Percentiles rank a stretch among this genome's conserved stretches.
Conservation (phyloP, 1,140 invertebrate species). For the Cherax destructor region DNA sequence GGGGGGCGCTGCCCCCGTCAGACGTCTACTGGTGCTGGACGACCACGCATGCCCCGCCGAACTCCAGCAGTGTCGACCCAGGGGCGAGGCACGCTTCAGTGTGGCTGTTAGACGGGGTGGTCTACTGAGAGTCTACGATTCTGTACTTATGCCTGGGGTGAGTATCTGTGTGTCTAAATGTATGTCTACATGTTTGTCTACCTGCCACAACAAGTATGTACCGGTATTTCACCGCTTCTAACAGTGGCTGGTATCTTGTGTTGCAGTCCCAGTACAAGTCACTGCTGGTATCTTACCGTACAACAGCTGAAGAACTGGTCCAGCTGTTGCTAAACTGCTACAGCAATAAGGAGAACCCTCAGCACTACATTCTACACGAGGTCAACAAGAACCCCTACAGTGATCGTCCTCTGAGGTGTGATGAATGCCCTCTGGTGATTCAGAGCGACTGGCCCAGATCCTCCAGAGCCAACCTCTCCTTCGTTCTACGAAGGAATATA, state of each 20-base stretch:
- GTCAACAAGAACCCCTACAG: conserved; percentile 85
- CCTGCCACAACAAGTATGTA: no score
- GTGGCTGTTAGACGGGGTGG: conserved; percentile 89
- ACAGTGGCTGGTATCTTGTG: no score
- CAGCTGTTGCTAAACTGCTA: conserved; percentile 75
- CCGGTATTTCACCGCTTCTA: no score
- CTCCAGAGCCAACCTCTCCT: conserved; percentile 32
- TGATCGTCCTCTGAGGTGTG: conserved; percentile 89
- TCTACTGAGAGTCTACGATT: conserved; percentile 93
- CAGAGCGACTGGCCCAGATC: conserved; percentile 83
- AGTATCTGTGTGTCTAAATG: conserved; percentile 73
- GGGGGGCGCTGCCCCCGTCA: conserved; percentile 76
- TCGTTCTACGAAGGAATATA: conserved; percentile 61
- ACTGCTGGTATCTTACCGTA: conserved; percentile 71
- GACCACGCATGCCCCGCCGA: conserved; percentile 91
- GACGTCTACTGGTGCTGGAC: conserved; percentile 88
- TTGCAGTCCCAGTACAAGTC: conserved; percentile 72
- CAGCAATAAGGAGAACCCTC: conserved; percentile 86
- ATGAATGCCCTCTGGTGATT: conserved; percentile 88
- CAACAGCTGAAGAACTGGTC: conserved; percentile 74
- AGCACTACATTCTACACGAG: conserved; percentile 92
- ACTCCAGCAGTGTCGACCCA: conserved; percentile 92
- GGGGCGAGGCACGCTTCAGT: conserved; percentile 87
- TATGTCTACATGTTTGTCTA: no score
- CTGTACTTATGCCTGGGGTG: conserved; percentile 89